Evolutionary conservation across 1,140 invertebrate species (phyloP), one percentile per base, ranked within the genome.

Genomic region (Drosophila pandora): DNA sequence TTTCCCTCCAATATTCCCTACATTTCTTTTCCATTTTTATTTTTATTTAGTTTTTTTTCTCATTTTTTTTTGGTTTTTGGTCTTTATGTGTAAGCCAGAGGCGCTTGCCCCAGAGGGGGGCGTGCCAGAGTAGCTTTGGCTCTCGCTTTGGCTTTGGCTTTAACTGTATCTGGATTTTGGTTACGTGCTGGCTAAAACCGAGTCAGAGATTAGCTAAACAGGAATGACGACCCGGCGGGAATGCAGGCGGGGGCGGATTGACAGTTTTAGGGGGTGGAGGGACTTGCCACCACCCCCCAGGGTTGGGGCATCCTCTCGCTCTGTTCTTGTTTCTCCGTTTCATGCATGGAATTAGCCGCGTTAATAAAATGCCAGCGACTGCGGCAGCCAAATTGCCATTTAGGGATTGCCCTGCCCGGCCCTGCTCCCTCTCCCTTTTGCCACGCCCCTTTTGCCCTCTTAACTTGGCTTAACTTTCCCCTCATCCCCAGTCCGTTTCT

Each of bases 141-240:
- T 56, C 6, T 45, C 28, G 53, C 39, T 34, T 28, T 55, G 34
- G 22, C 2, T 47, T 47, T 47, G 39, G 64, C 39, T 47, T 54
- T 49, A 39, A 65, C 34, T 22, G 67, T 41, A 52, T 49, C 43
- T 58, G 48, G 56, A 56, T 58, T 61, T 64, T 61, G 80, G 80
- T 80, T 68, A 76, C 81, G 81, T 80, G 67, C 82, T 70, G 62
- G 72, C 67, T 28, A 28, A 28, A 28, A 28, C 25, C 25, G 25
- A 67, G 77, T 53, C 59, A 76, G 80, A 85, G 81, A 84, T 84
- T 84, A 84, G 80, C 71, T 84, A 85, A 84, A 62, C 80, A 85
- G 67, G 80, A 84, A 80, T 85, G 81, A 84, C 81, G 80, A 74
- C 76, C 80, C n/a, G n/a, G n/a, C 62, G 53, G 21, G 34, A 45